phyloP scores from a whole-genome alignment of 2,797 vertebrate species.

The Rhodeus uyekii region DNA sequence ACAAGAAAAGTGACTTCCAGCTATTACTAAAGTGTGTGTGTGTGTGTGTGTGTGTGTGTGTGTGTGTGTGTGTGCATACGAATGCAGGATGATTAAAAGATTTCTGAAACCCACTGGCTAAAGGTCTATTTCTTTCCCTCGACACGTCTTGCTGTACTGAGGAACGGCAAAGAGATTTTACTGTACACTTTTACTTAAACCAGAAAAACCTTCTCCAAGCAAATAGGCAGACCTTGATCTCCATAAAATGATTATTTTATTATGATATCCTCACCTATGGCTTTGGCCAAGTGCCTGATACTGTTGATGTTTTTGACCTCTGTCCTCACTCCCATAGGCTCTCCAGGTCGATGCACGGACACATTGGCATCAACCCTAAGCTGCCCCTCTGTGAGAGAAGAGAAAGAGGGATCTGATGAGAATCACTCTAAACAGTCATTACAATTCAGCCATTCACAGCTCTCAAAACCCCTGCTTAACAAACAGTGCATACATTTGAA shows the following conservation, averaged over 20 bases:
- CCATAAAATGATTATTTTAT: no score
- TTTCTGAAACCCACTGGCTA: slow-evolving; percentile 17
- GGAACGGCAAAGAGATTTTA: not conserved
- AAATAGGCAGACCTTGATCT: not conserved
- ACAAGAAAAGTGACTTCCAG: slow-evolving; percentile 31
- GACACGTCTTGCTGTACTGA: not conserved
- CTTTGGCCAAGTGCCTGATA: slow-evolving; percentile 85
- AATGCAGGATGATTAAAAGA: slow-evolving; percentile 4
- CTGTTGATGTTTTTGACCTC: slow-evolving; percentile 99
- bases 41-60: slow-evolving; percentile 19
- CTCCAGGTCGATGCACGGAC: slow-evolving; percentile 89
- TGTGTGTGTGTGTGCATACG: slow-evolving; percentile 31
- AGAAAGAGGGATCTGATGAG: slow-evolving; percentile 18
- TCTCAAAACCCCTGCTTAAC: slow-evolving; percentile 27
- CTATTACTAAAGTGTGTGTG: slow-evolving; percentile 15
- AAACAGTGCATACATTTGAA: slow-evolving; percentile 52
- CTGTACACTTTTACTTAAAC: not conserved
- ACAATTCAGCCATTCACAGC: slow-evolving; percentile 26
- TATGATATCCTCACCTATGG: slow-evolving; percentile 81
- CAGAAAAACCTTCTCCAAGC: not conserved
- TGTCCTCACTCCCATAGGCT: slow-evolving; percentile 87
- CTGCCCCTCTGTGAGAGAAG: slow-evolving; percentile 85
- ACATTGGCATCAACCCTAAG: slow-evolving; percentile 96
- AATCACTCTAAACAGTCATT: slow-evolving; percentile 40
- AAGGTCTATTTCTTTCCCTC: slow-evolving; percentile 15